Evolutionary conservation across 2,888 invertebrate genomes (phyloP).

Genomic region (Pachydiplax longipennis): DNA sequence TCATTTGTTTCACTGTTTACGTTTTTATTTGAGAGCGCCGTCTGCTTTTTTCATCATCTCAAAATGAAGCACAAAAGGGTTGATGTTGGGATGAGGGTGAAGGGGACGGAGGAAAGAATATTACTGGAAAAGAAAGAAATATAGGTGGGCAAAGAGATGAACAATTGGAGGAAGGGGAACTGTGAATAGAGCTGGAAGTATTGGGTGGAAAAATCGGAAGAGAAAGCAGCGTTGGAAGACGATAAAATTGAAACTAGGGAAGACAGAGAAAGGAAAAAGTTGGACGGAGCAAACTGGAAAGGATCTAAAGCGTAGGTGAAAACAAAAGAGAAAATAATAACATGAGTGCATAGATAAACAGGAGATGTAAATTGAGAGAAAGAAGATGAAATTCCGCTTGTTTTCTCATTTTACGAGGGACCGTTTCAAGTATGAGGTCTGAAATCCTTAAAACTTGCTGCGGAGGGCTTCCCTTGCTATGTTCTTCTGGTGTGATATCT

Average conservation of each 20-base stretch:
- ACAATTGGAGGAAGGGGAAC: not conserved
- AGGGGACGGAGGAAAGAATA: not conserved
- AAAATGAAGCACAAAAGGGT: not conserved
- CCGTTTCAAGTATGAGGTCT: too few species aligned
- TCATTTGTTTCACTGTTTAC: constrained; percentile 1
- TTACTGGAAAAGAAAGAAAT: not conserved
- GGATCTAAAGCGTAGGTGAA: not conserved
- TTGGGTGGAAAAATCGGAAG: not conserved
- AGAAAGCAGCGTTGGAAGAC: not conserved
- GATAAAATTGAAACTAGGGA: not conserved
- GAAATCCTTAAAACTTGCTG: too few species aligned
- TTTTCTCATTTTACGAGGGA: too few species aligned
- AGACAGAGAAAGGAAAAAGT: not conserved
- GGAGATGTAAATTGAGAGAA: too few species aligned
- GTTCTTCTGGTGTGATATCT: too few species aligned
- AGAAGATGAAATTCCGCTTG: too few species aligned
- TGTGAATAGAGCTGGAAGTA: not conserved
- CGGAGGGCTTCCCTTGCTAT: too few species aligned
- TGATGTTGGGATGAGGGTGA: not conserved
- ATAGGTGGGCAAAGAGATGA: not conserved
- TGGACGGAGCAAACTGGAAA: not conserved
- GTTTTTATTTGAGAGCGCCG: not conserved
- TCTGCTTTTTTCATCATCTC: constrained; percentile 1
- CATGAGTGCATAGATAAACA: not conserved
- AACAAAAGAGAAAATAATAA: not conserved